These are phyloP conservation scores for Eumeta japonica DNA, from an alignment of 1,140 invertebrate genomes.

Conservation along the genomic window DNA sequence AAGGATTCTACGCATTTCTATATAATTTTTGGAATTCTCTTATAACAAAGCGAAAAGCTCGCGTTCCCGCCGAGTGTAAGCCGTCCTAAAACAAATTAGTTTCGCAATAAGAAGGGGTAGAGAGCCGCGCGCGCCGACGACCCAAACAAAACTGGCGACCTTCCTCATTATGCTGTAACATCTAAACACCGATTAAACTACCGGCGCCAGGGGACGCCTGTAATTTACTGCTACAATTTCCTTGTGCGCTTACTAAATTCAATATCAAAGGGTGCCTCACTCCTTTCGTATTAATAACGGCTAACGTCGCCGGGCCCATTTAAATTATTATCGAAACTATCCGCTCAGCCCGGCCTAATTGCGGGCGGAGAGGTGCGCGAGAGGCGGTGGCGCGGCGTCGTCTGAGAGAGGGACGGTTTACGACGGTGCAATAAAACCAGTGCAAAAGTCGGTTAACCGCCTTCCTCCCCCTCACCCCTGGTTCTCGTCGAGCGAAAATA, in stretches of 20 bases:
- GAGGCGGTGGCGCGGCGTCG: conserved; percentile 34
- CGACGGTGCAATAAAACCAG: conserved; percentile 50
- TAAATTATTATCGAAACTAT: conserved; percentile 48
- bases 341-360: conserved; percentile 29
- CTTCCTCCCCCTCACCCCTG: conserved; percentile 26
- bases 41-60: no score
- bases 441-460: conserved; percentile 51
- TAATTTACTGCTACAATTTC: conserved; percentile 38
- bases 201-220: conserved; percentile 13
- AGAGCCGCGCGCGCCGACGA: no score
- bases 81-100: no score
- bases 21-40: no score
- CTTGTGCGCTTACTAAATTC: conserved; percentile 24
- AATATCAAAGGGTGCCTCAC: conserved; percentile 30
- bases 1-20: no score
- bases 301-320: conserved; percentile 28
- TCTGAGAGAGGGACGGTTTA: conserved; percentile 42
- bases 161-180: conserved; percentile 23
- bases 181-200: conserved; percentile 18
- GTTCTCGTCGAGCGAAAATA: conserved; percentile 38
- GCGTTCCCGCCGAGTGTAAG: no score
- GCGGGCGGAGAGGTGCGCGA: conserved; percentile 13
- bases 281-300: conserved; percentile 29
- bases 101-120: no score
- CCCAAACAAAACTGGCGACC: conserved; percentile 11